Percentiles rank a stretch among this genome's conserved stretches.
phyloP scores from a whole-genome alignment of 2,888 invertebrate species.

The Aphidius colemani region DNA sequence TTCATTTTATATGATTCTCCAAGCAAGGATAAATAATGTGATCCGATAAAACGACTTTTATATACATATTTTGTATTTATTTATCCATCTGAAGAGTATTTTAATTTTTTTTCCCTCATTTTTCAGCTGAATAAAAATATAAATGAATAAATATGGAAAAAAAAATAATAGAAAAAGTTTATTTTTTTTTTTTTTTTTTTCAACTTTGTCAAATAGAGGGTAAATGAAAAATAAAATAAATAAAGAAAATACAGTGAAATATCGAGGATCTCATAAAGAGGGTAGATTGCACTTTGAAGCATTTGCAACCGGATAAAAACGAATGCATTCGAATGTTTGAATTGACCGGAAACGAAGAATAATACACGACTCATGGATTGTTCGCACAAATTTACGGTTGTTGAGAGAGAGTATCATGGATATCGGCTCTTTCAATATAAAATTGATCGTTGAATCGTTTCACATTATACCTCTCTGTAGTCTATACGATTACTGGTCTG shows the following conservation, averaged over 20 bases:
- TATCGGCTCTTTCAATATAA: conserved; percentile 27
- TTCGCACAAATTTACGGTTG: conserved; percentile 25
- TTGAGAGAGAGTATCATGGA: conserved; percentile 8
- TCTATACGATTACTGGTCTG: conserved; percentile 18
- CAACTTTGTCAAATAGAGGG: neutral
- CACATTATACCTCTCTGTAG: conserved; percentile 23
- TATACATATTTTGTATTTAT: neutral
- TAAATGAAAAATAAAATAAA: neutral
- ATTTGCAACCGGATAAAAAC: conserved; percentile 16
- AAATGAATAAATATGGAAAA: conserved; percentile 1
- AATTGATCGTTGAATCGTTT: conserved; percentile 27
- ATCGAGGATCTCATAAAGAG: conserved; percentile 8
- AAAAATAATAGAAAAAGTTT: neutral
- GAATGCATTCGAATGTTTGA: conserved; percentile 25
- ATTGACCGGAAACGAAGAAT: conserved; percentile 29
- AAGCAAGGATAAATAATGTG: no score
- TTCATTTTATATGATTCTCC: no score
- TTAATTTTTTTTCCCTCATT: neutral
- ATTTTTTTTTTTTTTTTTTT: neutral
- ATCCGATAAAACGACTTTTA: no score
- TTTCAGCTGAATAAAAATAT: neutral
- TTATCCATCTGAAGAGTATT: neutral
- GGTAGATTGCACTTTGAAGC: conserved; percentile 5
- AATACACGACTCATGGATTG: conserved; percentile 26
- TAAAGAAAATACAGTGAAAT: neutral